phyloP scores from a whole-genome alignment of 2,888 invertebrate genomes.

The Ceraclea dissimilis region DNA sequence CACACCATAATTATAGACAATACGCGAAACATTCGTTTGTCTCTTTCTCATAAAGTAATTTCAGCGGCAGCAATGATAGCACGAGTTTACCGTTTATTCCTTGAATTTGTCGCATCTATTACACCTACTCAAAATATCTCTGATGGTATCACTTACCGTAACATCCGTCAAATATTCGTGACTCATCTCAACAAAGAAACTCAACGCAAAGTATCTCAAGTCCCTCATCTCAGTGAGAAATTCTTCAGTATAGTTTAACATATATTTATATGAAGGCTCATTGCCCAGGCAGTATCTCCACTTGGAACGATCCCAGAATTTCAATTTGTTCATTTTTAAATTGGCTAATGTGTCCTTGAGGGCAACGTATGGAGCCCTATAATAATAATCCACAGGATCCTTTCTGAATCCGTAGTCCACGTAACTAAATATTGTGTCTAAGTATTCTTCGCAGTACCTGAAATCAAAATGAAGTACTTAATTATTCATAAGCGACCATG shows the following conservation, averaged over 20 bases:
- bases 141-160: constrained; percentile 18
- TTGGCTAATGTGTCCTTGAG: constrained; percentile 17
- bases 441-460: constrained; percentile 24
- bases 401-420: constrained; percentile 20
- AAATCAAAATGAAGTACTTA: too few relatives aligned
- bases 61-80: too few relatives aligned
- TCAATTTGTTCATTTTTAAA: constrained; percentile 17
- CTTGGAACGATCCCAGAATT: constrained; percentile 21
- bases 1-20: too few relatives aligned
- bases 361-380: constrained; percentile 20
- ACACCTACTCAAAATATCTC: too few relatives aligned
- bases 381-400: constrained; percentile 25
- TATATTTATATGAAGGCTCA: constrained; percentile 22
- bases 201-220: constrained; percentile 23
- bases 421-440: constrained; percentile 21
- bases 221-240: constrained; percentile 23
- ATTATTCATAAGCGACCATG: neutral
- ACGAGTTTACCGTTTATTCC: too few relatives aligned
- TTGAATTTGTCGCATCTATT: too few relatives aligned
- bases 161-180: constrained; percentile 24
- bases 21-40: too few relatives aligned
- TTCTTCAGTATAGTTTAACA: constrained; percentile 25
- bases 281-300: constrained; percentile 23
- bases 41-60: too few relatives aligned
- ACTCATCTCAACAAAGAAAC: constrained; percentile 25